phyloP scores from a whole-genome alignment of 2,113 vertebrate genomes.

The Nipponia nippon region DNA sequence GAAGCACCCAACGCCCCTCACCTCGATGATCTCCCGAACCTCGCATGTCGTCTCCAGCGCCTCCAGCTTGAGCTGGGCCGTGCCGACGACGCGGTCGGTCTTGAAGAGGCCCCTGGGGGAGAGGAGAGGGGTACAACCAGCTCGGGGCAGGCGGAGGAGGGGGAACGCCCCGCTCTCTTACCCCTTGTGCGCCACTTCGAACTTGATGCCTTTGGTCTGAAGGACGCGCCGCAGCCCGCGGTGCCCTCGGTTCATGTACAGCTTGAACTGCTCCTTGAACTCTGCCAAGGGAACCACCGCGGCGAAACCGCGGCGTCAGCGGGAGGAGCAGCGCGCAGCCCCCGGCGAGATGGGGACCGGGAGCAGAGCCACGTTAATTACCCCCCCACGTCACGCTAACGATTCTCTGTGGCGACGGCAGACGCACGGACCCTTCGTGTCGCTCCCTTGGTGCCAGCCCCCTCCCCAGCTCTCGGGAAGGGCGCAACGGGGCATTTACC shows the following conservation, averaged over 20 bases:
- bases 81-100: conserved; percentile 82
- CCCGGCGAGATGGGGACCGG: neutral
- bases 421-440: too few species aligned
- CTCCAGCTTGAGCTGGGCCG: conserved; percentile 86
- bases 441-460: neutral
- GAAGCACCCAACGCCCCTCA: neutral
- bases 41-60: conserved; percentile 82
- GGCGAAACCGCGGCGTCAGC: too few species aligned
- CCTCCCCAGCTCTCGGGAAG: fast-evolving
- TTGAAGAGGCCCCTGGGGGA: conserved; percentile 84
- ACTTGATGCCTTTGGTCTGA: conserved; percentile 89
- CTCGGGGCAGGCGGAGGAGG: neutral
- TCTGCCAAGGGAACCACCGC: conserved; percentile 51
- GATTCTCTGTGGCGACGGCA: neutral
- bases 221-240: conserved; percentile 84
- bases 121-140: neutral
- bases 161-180: conserved; percentile 25
- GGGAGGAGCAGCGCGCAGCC: too few species aligned
- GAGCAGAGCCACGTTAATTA: neutral
- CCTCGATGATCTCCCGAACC: conserved; percentile 85
- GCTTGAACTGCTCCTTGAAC: conserved; percentile 87
- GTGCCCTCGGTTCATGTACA: conserved; percentile 82
- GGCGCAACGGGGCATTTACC: conserved; percentile 37
- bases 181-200: conserved; percentile 92
- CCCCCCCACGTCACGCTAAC: neutral